Base-by-base conservation (phyloP, 2,113 vertebrate species). In the Siniperca chuatsi region DNA sequence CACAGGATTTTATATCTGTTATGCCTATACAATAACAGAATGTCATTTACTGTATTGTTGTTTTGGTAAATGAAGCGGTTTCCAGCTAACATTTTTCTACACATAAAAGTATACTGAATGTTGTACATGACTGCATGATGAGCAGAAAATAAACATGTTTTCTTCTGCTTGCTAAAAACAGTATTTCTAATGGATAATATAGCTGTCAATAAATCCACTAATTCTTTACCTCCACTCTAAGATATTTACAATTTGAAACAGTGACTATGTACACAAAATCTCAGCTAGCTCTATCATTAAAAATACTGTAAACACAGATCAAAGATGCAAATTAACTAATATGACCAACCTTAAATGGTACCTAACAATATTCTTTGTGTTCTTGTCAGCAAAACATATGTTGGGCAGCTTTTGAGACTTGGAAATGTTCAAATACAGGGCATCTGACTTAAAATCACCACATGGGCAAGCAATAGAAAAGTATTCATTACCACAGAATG, bases 11-110 rank as follows among this genome's bases (percentile, higher is more conserved):
- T 66, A 57, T 67, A 78, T 57, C 57, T 60, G 23, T 13, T 82
- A 76, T 61, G 57, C 48, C 40, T 42, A 55, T 66, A 83, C 35
- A 85, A 81, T 42, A 66, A 74, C 37, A 81, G 23, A 74, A 48
- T 50, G 42, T 68, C 33, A 54, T 46, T 50, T 68, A 42, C 44
- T 79, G 67, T 74, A 40, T 44, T 79, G 67, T 74, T 40, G 42
- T 78, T 80, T 82, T 33, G 50, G 29, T 64, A 54, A 67, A 77
- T 72, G 6, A 13, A 78, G 64, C 48, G 23, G 50, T 21, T 81
- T 23, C 18, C 46, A n/a, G 55, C 4, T 50, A 21, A 68, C 8
- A 33, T 37, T 77, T 52, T 71, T 62, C 21, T 58, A 72, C 58
- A 77, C 18, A 60, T 55, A 4, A 25, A 25, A 29, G 4, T 42